These are phyloP conservation scores for Drosophila miranda DNA, from an alignment of 1,140 invertebrate genomes.

Conservation along the genomic window DNA sequence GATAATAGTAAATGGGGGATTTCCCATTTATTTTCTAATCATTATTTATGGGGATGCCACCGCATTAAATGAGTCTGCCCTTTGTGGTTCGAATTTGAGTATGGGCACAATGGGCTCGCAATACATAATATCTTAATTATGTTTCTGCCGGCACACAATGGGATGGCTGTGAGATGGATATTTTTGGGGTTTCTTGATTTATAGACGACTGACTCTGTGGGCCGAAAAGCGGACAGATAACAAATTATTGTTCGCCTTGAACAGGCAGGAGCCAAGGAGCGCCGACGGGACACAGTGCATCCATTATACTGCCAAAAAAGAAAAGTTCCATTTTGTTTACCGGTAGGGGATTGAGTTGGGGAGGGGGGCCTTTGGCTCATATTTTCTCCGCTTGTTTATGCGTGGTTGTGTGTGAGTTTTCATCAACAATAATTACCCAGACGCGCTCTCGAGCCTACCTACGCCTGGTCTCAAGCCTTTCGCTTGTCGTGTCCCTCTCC, in stretches of 20 bases:
- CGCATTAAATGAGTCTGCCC: constrained; percentile 25
- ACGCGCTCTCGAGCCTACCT: constrained; percentile 29
- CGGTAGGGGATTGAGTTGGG: not conserved
- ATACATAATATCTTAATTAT: constrained; percentile 71
- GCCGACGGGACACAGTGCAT: constrained; percentile 16
- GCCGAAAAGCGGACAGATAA: constrained; percentile 46
- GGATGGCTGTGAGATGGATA: constrained; percentile 38
- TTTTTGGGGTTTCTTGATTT: constrained; percentile 60
- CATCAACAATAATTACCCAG: constrained; percentile 76
- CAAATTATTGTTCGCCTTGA: constrained; percentile 70
- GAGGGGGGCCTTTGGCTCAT: constrained; percentile 25
- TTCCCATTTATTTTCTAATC: constrained; percentile 70
- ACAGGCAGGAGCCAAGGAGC: constrained; percentile 17
- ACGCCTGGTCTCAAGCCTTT: constrained; percentile 34
- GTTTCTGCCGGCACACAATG: constrained; percentile 36
- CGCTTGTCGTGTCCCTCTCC: constrained; percentile 5
- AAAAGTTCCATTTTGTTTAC: constrained; percentile 57
- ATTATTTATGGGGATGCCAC: constrained; percentile 60
- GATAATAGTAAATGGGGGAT: constrained; percentile 8
- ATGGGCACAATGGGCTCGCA: constrained; percentile 4
- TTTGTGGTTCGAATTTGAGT: constrained; percentile 10
- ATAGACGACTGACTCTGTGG: constrained; percentile 47
- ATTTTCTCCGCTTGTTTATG: constrained; percentile 40
- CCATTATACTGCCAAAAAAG: constrained; percentile 42
- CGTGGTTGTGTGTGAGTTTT: constrained; percentile 42